Evolutionary conservation across 2,113 vertebrate species (phyloP).

Genomic region (Helogale parvula): DNA sequence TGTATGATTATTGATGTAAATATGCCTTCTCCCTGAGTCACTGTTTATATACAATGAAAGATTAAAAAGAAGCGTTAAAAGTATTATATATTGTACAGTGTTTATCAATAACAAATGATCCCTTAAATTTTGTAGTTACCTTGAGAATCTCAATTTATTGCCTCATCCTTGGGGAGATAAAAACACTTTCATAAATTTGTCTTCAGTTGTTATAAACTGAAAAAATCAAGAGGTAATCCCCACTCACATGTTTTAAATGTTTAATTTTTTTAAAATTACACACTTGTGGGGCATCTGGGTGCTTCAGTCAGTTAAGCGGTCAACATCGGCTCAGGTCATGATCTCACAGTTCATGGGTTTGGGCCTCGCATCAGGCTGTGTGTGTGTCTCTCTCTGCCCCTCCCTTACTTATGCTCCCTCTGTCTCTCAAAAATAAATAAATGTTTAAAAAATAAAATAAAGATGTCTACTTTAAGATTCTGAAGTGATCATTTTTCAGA

Average conservation of each 20-base stretch:
- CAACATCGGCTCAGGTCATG: no score
- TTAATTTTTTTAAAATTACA: background rate
- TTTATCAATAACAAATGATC: background rate
- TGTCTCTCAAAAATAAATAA: no score
- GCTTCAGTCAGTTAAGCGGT: no score
- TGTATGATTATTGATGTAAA: background rate
- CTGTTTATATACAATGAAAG: background rate
- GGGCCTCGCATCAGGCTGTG: no score
- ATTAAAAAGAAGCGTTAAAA: conserved; percentile 21
- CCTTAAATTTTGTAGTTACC: background rate
- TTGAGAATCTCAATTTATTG: background rate
- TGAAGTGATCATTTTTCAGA: background rate
- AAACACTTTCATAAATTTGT: background rate
- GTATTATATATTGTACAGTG: background rate
- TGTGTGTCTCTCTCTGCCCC: no score
- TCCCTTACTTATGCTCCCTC: no score
- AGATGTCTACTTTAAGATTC: background rate
- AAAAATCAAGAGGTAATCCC: background rate
- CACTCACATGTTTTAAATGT: background rate
- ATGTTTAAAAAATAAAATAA: no score
- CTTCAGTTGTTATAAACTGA: background rate
- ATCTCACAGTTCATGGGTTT: no score
- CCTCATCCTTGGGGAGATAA: background rate
- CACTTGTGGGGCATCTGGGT: no score
- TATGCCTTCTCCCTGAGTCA: background rate